Base-by-base conservation (phyloP, 1,140 invertebrate genomes). In the Akabosia matsudoensis region DNA sequence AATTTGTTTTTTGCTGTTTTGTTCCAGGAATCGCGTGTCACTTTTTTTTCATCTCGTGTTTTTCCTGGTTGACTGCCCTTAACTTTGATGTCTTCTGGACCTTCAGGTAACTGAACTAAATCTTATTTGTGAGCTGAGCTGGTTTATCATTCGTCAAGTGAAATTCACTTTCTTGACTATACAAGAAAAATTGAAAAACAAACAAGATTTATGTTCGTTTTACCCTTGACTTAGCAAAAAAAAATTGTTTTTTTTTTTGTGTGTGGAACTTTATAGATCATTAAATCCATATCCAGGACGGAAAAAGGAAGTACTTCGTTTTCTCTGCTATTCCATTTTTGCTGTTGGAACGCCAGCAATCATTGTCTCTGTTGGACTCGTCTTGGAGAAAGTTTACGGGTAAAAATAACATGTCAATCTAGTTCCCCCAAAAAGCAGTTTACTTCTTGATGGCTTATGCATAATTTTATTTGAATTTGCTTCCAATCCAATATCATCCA, bases 51-150 rank as follows among this genome's bases (percentile, higher is more conserved):
- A 28, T 78, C 0, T n/a, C 77, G 22, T 54, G 72, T 2, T 78
- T 78, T 28, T 16, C 54, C 22, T 78, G 77, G 77, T 30, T 78
- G 33, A 78, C 73, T 24, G 33, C 74, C 1, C 74, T 78, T 31
- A 74, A 70, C 22, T 78, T 70, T 67, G 77, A 78, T 26, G 26
- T 78, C n/a, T 78, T 33, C 28, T 75, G 52, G 52, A 78, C 74
- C n/a, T 78, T 74, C n/a, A 26, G 76, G 71, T 74, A n/a, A n/a
- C n/a, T n/a, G n/a, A n/a, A n/a, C n/a, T n/a, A n/a, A n/a, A n/a
- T n/a, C n/a, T n/a, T n/a, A n/a, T n/a, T n/a, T n/a, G n/a, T n/a
- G n/a, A n/a, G n/a, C n/a, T n/a, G n/a, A n/a, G n/a, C n/a, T n/a
- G n/a, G n/a, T n/a, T n/a, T n/a, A n/a, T n/a, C n/a, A n/a, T n/a